Base-by-base conservation (phyloP, 2,888 invertebrate genomes). In the Catonia carolina region DNA sequence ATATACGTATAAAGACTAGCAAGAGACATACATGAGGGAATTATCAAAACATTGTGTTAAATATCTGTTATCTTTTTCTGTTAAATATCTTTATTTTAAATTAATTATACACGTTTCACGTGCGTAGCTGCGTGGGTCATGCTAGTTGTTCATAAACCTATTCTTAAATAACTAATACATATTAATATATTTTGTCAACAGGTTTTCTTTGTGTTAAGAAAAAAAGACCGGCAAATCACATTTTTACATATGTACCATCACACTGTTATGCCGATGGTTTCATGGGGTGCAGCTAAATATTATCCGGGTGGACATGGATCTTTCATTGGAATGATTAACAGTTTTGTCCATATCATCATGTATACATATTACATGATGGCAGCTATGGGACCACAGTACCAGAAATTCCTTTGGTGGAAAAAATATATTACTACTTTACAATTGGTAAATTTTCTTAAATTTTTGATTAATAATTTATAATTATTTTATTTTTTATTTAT, bases 211-310 rank as follows among this genome's bases (percentile, higher is more conserved):
- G 73, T 77, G 33, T 66, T 77, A 64, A 67, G 77, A 35, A 77
- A 77, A 68, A 77, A 77, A 66, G 69, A 73, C 63, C 73, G 70
- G 59, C 77, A 77, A 66, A 72, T 77, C 45, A 72, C 76, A 8
- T 77, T 77, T 64, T 72, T 77, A 35, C 78, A 78, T 66, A 73
- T 77, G 41, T 77, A 77, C 65, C 78, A 78, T 66, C 77, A 78
- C 66, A 69, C 69, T 3, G 67, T 66, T 45, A 69, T 69, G 69
- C 69, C 69, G 0, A 64, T 69, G 64, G 63, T 68, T 22, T 66
- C 69, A 2, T 69, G 69, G 69, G 68, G 68, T 14, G 63, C 63
- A 23, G 64, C 67, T 17, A 69, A 69, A 57, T 69, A 89, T 71
- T 86, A 81, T 69, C 69, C 69, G 8, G 69, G 69, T 7, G 69